These are phyloP conservation scores for Rhamnusium bicolor DNA, from an alignment of 2,888 invertebrate genomes.

Conservation along the genomic window DNA sequence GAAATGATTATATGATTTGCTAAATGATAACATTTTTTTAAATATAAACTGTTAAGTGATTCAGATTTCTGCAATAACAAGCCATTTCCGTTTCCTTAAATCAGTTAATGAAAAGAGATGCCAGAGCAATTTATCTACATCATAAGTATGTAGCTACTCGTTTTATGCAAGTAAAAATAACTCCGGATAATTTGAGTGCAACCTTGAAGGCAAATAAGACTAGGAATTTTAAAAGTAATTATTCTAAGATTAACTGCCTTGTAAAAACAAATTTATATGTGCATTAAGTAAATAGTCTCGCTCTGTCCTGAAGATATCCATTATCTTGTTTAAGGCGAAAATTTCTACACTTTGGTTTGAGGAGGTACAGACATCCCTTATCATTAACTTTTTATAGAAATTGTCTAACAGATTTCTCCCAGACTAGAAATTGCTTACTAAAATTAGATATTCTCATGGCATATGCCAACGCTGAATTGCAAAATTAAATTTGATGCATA, in stretches of 20 bases:
- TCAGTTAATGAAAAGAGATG: not conserved
- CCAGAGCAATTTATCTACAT: not conserved
- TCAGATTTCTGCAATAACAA: conserved; percentile 22
- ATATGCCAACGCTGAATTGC: too few species aligned
- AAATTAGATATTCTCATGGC: too few species aligned
- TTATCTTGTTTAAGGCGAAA: not conserved
- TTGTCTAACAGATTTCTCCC: too few species aligned
- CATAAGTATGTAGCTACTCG: not conserved
- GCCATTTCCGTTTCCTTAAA: conserved; percentile 25
- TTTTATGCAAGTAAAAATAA: conserved; percentile 16
- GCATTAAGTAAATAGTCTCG: not conserved
- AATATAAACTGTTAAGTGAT: conserved; percentile 16
- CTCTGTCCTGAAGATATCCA: not conserved
- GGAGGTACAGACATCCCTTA: not conserved
- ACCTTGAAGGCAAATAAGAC: conserved; percentile 2
- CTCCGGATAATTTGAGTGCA: conserved; percentile 7
- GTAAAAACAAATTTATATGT: not conserved
- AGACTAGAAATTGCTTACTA: too few species aligned
- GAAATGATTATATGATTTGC: too few species aligned
- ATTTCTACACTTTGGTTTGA: not conserved
- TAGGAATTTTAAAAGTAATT: not conserved
- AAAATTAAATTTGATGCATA: too few species aligned
- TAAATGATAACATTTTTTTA: not conserved
- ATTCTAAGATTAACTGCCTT: not conserved
- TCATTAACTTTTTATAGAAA: too few species aligned